These are phyloP conservation scores for Macrotrachela quadricornifera DNA, from an alignment of 1,140 invertebrate genomes.

Conservation along the genomic window DNA sequence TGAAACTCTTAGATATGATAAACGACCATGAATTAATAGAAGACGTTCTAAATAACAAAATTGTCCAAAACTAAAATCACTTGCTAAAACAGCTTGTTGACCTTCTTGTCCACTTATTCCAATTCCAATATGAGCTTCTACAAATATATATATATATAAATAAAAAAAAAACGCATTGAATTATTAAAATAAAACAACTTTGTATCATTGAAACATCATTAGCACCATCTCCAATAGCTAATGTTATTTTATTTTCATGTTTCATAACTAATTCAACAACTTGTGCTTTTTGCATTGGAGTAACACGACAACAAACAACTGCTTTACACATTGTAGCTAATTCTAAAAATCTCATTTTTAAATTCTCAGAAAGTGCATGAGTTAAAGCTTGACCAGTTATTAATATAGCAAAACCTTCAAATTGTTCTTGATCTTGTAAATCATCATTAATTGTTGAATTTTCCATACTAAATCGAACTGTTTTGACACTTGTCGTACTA, in stretches of 20 bases:
- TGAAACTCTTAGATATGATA: constrained; percentile 65
- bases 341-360: constrained; percentile 7
- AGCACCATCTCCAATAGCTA: constrained; percentile 88
- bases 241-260: constrained; percentile 71
- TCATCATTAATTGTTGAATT: neutral
- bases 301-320: constrained; percentile 94
- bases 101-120: constrained; percentile 97
- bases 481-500: neutral
- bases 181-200: neutral
- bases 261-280: constrained; percentile 80
- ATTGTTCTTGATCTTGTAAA: constrained; percentile 17
- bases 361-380: constrained; percentile 7
- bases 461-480: no score
- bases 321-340: constrained; percentile 26
- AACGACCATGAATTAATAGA: constrained; percentile 84
- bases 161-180: neutral
- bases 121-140: constrained; percentile 90
- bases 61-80: constrained; percentile 90
- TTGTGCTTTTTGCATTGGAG: constrained; percentile 86
- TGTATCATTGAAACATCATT: constrained; percentile 87
- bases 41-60: constrained; percentile 84
- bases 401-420: constrained; percentile 63
- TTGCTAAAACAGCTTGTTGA: constrained; percentile 86
- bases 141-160: constrained; percentile 12
- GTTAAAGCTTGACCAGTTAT: constrained; percentile 87